Percentiles rank a stretch among this genome's conserved stretches.
phyloP scores from a whole-genome alignment of 2,797 vertebrate species.

The Poeciliopsis gracilis region DNA sequence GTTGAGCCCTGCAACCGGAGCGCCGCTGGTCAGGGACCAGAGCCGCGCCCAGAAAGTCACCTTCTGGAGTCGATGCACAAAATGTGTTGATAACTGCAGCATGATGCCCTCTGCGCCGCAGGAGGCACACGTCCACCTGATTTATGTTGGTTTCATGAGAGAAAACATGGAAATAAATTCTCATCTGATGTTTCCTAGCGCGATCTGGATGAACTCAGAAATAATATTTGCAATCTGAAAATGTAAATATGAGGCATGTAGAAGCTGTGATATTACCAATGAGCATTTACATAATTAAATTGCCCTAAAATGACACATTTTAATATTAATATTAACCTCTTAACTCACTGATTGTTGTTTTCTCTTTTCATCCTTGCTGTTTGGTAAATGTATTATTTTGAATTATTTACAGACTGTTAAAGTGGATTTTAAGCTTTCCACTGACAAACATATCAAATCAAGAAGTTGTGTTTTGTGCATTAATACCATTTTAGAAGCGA shows the following conservation, averaged over 20 bases:
- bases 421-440: too few species aligned
- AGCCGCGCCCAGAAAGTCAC: slow-evolving; percentile 32
- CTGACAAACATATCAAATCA: background rate
- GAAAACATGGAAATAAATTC: background rate
- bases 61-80: background rate
- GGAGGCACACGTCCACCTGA: background rate
- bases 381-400: too few species aligned
- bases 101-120: background rate
- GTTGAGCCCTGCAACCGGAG: slow-evolving; percentile 8
- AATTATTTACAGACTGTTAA: too few species aligned
- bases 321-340: too few species aligned
- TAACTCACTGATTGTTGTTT: too few species aligned
- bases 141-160: background rate
- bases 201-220: background rate
- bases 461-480: too few species aligned
- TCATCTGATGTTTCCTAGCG: background rate
- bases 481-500: too few species aligned
- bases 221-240: background rate
- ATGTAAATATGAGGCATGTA: background rate
- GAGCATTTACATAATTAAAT: background rate
- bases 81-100: slow-evolving; percentile 3
- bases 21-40: slow-evolving; percentile 16
- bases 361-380: too few species aligned
- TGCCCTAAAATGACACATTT: too few species aligned
- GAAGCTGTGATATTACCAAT: background rate